Percentiles rank a stretch among this genome's conserved stretches.
Conservation (phyloP, 37 sponge, comb jelly and placozoan species). For the Petrosia ficiformis region DNA sequence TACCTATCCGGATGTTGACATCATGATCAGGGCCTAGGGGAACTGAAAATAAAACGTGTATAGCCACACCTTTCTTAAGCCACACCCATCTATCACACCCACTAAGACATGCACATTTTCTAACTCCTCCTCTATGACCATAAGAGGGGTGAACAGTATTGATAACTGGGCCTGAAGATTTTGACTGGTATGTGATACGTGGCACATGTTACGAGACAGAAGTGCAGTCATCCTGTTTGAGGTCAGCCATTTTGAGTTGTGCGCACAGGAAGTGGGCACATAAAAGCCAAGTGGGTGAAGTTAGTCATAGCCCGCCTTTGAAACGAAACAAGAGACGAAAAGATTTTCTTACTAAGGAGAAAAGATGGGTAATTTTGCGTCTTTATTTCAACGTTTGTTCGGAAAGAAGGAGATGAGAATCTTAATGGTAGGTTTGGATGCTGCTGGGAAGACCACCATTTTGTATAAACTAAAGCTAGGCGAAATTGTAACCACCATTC, state of each 20-base stretch:
- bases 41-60: no score
- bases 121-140: no score
- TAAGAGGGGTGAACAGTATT: no score
- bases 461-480: conserved; percentile 98
- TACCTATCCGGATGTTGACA: no score
- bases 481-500: conserved; percentile 98
- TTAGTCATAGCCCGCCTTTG: not conserved
- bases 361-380: conserved; percentile 65
- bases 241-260: conserved; percentile 11
- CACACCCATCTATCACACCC: no score
- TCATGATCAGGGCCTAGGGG: no score
- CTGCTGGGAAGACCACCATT: conserved; percentile 99
- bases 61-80: no score
- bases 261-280: conserved; percentile 12
- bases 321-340: conserved; percentile 1
- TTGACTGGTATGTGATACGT: no score
- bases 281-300: not conserved
- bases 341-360: no score
- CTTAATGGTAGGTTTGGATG: conserved; percentile 97
- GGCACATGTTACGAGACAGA: conserved; percentile 3
- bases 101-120: no score
- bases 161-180: no score
- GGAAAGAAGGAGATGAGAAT: conserved; percentile 99
- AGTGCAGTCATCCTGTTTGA: not conserved
- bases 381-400: conserved; percentile 88